Percentiles rank a stretch among this genome's conserved stretches.
These are phyloP conservation scores for Oreocharis arfaki DNA, from an alignment of 2,113 vertebrate species.

Conservation along the genomic window DNA sequence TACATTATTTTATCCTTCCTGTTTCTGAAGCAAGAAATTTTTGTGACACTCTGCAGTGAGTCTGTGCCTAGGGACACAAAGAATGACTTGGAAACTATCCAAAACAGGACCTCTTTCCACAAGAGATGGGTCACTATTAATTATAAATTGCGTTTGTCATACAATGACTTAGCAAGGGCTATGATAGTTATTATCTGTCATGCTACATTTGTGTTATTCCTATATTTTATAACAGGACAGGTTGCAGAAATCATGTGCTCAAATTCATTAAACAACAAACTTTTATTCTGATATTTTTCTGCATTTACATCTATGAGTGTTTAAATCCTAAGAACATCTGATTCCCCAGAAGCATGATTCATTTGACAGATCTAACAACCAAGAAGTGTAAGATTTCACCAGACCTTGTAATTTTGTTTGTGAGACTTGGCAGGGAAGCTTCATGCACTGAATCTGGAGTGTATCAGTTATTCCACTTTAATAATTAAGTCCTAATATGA, in stretches of 20 bases:
- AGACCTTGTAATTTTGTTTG: slow-evolving; percentile 50
- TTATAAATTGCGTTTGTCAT: neutral
- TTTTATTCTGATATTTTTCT: neutral
- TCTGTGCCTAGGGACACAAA: neutral
- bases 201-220: neutral
- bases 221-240: neutral
- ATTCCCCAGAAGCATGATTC: slow-evolving; percentile 7
- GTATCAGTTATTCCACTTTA: neutral
- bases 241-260: neutral
- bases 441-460: slow-evolving; percentile 2
- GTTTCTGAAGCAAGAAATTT: slow-evolving; percentile 9
- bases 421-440: slow-evolving; percentile 34
- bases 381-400: neutral
- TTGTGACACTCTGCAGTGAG: neutral
- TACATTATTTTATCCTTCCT: neutral
- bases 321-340: neutral
- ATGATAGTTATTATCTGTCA: neutral
- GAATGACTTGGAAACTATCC: slow-evolving; percentile 1
- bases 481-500: neutral
- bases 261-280: neutral
- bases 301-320: neutral
- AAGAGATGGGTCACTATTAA: neutral
- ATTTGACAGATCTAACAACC: slow-evolving; percentile 26
- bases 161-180: neutral
- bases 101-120: neutral